Evolutionary conservation across 2,113 vertebrate species (phyloP).

Genomic region (Myiozetetes cayanensis): DNA sequence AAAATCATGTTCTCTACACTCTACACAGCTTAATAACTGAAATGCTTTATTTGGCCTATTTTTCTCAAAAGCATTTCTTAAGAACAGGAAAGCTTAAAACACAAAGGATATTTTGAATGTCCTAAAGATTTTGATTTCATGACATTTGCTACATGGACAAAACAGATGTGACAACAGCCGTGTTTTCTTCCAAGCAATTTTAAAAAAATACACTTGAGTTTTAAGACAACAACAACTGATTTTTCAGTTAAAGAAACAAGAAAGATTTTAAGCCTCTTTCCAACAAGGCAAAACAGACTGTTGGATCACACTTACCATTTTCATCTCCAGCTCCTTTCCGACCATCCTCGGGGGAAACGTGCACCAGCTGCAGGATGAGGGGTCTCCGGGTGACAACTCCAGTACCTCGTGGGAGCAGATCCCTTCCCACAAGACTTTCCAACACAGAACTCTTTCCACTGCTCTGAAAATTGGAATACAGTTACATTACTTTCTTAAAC

Average conservation of each 20-base stretch:
- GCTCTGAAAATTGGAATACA: conserved; percentile 83
- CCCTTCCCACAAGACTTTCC: conserved; percentile 93
- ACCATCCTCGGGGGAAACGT: conserved; percentile 88
- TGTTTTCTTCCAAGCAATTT: not conserved
- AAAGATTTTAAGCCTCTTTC: not conserved
- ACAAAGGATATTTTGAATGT: not conserved
- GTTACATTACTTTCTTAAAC: not conserved
- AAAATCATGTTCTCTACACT: not conserved
- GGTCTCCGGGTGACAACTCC: conserved; percentile 95
- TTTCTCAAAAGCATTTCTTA: not conserved
- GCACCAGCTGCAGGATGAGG: conserved; percentile 94
- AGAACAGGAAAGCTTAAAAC: not conserved
- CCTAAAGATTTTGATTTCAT: not conserved
- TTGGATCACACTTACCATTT: conserved; percentile 81
- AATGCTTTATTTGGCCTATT: not conserved
- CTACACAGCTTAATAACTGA: not conserved
- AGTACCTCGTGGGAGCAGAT: conserved; percentile 94
- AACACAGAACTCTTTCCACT: conserved; percentile 98
- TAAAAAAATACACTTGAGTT: not conserved
- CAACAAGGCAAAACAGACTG: not conserved
- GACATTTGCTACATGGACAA: not conserved
- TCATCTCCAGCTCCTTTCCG: conserved; percentile 89
- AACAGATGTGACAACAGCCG: not conserved
- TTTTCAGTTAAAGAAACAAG: not conserved
- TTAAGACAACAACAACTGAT: not conserved